These are phyloP conservation scores for Helicoverpa armigera DNA, from an alignment of 1,140 invertebrate species.

Conservation along the genomic window DNA sequence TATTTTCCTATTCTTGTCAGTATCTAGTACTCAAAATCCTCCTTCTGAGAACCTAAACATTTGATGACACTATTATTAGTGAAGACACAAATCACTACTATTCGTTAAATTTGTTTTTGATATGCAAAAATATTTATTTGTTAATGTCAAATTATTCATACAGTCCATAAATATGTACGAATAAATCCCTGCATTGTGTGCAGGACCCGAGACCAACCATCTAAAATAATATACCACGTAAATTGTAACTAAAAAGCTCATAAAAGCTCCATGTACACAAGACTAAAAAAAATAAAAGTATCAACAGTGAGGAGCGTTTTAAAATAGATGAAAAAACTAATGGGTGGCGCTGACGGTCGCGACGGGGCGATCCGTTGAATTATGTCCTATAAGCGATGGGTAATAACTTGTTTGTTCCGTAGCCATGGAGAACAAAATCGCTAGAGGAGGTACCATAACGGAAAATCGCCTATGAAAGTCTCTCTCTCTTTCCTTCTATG, in stretches of 20 bases:
- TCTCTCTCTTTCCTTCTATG: too few species aligned
- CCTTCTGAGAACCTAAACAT: too few species aligned
- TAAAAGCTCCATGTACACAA: constrained; percentile 36
- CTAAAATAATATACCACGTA: constrained; percentile 20
- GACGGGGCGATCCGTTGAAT: constrained; percentile 55
- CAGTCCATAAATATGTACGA: too few species aligned
- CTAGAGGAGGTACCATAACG: too few species aligned
- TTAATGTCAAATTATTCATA: too few species aligned
- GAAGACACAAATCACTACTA: too few species aligned
- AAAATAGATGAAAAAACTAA: constrained; percentile 69
- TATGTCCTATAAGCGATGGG: constrained; percentile 61
- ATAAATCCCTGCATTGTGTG: background rate
- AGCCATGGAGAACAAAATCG: too few species aligned
- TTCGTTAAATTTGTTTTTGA: too few species aligned
- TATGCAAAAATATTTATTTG: too few species aligned
- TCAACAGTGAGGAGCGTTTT: constrained; percentile 52
- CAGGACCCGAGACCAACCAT: background rate
- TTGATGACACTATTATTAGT: too few species aligned
- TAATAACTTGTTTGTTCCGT: constrained; percentile 21
- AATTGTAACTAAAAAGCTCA: constrained; percentile 24
- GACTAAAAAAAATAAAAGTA: constrained; percentile 22
- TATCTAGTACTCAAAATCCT: background rate
- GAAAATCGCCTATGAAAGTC: too few species aligned
- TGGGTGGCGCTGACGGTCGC: constrained; percentile 52
- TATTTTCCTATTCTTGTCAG: background rate